Conservation (phyloP, 2,888 invertebrate species). For the Pterobdella sp. region DNA sequence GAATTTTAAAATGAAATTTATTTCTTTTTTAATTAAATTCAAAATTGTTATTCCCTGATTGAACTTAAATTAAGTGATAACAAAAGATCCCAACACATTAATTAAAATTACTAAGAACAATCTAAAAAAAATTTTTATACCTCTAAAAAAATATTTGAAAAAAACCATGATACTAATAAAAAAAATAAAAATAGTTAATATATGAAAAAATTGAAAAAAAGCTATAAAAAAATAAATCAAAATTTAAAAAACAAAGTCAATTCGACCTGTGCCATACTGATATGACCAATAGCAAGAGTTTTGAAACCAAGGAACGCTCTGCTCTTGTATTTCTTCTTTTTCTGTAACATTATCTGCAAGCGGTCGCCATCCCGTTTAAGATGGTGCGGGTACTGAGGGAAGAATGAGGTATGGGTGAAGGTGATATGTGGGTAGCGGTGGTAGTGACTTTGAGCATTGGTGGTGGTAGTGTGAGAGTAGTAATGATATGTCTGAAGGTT, state of each 20-base stretch:
- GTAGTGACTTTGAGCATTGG: conserved; percentile 90
- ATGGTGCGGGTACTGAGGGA: conserved; percentile 80
- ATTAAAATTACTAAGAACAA: too few species aligned
- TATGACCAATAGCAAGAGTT: conserved; percentile 87
- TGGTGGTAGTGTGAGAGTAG: conserved; percentile 56
- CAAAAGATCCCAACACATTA: too few species aligned
- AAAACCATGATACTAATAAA: not conserved
- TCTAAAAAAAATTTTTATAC: too few species aligned
- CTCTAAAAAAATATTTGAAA: too few species aligned
- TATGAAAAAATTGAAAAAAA: not conserved
- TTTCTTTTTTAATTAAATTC: too few species aligned
- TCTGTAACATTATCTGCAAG: conserved; percentile 85
- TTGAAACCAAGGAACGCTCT: conserved; percentile 91
- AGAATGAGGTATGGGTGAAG: not conserved
- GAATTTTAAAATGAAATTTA: too few species aligned
- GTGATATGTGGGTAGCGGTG: conserved; percentile 82
- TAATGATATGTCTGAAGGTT: not conserved
- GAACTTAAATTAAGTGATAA: too few species aligned
- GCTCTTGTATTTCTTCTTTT: conserved; percentile 95
- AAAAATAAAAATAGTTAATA: not conserved
- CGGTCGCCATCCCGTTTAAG: conserved; percentile 93
- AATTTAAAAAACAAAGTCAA: not conserved
- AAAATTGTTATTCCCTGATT: too few species aligned
- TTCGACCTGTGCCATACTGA: conserved; percentile 54
- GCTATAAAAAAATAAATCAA: too few species aligned